Percentiles rank a stretch among this genome's conserved stretches.
phyloP scores from a whole-genome alignment of 1,140 invertebrate genomes.

The Stegodyphus dumicola region DNA sequence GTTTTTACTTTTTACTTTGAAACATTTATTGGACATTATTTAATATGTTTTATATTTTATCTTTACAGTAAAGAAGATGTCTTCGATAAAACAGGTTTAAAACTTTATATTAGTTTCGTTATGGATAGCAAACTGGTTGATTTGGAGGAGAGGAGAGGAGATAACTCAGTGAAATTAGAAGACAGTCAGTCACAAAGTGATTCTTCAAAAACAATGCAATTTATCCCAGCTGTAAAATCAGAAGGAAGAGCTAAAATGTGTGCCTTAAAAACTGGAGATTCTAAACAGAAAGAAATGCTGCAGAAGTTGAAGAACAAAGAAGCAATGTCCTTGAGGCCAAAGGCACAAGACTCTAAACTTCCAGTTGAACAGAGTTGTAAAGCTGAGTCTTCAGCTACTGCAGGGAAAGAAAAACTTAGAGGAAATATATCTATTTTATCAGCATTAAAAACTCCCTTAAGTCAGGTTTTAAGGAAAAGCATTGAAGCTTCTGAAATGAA shows the following conservation, averaged over 20 bases:
- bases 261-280: constrained; percentile 39
- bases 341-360: background rate
- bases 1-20: no score
- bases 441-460: constrained; percentile 54
- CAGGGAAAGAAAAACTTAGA: constrained; percentile 25
- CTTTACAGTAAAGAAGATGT: no score
- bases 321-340: background rate
- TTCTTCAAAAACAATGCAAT: constrained; percentile 34
- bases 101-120: no score
- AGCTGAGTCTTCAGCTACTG: background rate
- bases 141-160: no score
- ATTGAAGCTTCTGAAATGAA: constrained; percentile 53
- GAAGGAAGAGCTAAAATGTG: constrained; percentile 60
- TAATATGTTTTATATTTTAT: no score
- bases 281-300: constrained; percentile 56
- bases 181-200: background rate
- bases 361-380: background rate
- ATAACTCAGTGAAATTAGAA: no score
- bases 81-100: no score
- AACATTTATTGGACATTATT: no score
- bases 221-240: constrained; percentile 14
- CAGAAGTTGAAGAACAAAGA: constrained; percentile 50
- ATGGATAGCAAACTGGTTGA: no score
- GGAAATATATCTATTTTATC: constrained; percentile 24
- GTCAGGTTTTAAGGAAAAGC: constrained; percentile 55